Conservation (phyloP, 2,113 vertebrate genomes). For the Brevimyrus niger region DNA sequence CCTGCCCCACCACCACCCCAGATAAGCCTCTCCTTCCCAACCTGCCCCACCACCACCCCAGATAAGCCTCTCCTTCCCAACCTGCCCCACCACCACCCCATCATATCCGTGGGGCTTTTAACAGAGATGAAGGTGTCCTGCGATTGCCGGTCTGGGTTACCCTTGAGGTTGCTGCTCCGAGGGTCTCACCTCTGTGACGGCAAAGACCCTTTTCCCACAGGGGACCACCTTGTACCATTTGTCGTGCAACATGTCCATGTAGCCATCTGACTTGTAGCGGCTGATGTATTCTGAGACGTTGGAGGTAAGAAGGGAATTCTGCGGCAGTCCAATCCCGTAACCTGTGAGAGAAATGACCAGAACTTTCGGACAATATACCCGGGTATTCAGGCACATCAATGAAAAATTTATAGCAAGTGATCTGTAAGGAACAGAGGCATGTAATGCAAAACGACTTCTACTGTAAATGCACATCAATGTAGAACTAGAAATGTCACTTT, state of each 20-base stretch:
- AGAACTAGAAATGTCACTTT: not conserved
- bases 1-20: not conserved
- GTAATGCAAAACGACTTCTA: not conserved
- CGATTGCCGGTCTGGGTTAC: not conserved
- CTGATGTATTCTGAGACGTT: constrained; percentile 85
- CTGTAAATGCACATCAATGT: not conserved
- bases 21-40: not conserved
- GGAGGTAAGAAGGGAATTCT: constrained; percentile 78
- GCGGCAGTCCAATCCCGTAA: constrained; percentile 83
- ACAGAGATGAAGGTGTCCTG: not conserved
- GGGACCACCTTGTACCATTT: constrained; percentile 95
- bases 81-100: not conserved
- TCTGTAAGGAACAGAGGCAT: not conserved
- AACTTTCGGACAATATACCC: not conserved
- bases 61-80: not conserved
- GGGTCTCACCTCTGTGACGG: constrained; percentile 72
- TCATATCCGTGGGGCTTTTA: not conserved
- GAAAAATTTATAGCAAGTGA: not conserved
- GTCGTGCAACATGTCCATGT: constrained; percentile 85
- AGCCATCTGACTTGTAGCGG: constrained; percentile 82
- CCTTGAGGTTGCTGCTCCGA: too few species aligned
- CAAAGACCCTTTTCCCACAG: constrained; percentile 80
- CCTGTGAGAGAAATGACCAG: constrained; percentile 48
- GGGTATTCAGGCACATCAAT: not conserved
- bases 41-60: not conserved